Conservation (phyloP, 35 echinoderm and acorn worm genomes). For the Heliocidaris erythrogramma region DNA sequence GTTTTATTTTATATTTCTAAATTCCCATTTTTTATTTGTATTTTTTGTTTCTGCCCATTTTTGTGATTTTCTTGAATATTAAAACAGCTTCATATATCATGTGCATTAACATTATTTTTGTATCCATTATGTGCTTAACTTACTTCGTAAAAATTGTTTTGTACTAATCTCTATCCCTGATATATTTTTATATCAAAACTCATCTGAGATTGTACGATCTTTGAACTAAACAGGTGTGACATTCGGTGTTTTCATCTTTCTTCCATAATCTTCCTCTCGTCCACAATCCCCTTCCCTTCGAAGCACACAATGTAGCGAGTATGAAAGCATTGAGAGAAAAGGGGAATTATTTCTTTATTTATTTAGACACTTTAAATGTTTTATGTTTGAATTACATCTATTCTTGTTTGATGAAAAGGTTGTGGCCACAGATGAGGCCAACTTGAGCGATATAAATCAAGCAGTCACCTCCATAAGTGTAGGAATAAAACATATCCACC, state of each 20-base stretch:
- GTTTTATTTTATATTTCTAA: too few species aligned
- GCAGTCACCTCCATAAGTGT: background rate
- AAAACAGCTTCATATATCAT: background rate
- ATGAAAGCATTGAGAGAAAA: background rate
- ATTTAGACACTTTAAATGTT: background rate
- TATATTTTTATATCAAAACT: background rate
- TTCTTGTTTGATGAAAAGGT: background rate
- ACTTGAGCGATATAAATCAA: background rate
- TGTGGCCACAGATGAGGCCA: background rate
- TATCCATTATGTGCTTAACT: background rate
- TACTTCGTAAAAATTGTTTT: background rate
- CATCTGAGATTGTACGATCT: background rate
- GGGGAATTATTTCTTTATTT: background rate
- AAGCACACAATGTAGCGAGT: too few species aligned
- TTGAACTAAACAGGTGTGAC: background rate
- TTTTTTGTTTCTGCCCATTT: background rate
- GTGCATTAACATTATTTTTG: background rate
- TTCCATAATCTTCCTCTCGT: background rate
- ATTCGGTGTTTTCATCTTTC: background rate
- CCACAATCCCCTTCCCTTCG: too few species aligned
- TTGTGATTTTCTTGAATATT: background rate
- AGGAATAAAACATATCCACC: background rate
- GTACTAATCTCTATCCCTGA: background rate
- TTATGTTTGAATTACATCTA: background rate
- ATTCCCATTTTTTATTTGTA: too few species aligned